phyloP scores from a whole-genome alignment of 2,888 invertebrate species.

The Arctia plantaginis region DNA sequence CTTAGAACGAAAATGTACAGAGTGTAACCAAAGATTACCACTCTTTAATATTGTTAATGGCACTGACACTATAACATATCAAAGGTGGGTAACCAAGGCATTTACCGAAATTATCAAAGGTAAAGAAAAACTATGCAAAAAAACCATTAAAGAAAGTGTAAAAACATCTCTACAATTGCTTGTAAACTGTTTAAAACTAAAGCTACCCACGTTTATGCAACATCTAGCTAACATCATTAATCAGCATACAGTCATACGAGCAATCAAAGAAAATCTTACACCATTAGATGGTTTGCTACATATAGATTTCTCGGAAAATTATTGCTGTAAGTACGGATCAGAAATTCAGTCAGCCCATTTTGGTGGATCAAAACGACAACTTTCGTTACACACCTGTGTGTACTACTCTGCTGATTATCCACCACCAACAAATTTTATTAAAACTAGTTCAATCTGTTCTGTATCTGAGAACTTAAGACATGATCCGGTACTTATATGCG shows the following conservation, averaged over 20 bases:
- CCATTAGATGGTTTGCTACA: slow-evolving; percentile 13
- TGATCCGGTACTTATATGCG: too few species aligned
- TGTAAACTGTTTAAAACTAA: slow-evolving; percentile 9
- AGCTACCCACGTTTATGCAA: slow-evolving; percentile 17
- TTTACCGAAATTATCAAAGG: slow-evolving; percentile 6
- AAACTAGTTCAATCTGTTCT: too few species aligned
- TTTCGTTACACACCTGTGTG: slow-evolving; percentile 23
- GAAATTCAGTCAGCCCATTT: slow-evolving; percentile 26
- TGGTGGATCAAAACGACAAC: slow-evolving; percentile 16
- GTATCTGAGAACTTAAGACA: too few species aligned
- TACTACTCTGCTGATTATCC: slow-evolving; percentile 3
- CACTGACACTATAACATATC: slow-evolving; percentile 18
- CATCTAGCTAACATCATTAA: slow-evolving; percentile 18
- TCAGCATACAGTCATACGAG: not conserved
- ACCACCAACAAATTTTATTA: too few species aligned
- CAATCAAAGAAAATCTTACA: slow-evolving; percentile 9
- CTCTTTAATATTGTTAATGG: slow-evolving; percentile 3
- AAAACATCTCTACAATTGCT: slow-evolving; percentile 2
- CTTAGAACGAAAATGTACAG: slow-evolving; percentile 21
- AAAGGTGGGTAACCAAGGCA: slow-evolving; percentile 25
- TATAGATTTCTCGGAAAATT: slow-evolving; percentile 26
- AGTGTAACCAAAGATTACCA: slow-evolving; percentile 3
- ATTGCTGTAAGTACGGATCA: slow-evolving; percentile 15
- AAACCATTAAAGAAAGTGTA: slow-evolving; percentile 15
- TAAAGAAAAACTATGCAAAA: slow-evolving; percentile 8